Base-by-base conservation (phyloP, 2,797 vertebrate species). In the Monodelphis domestica region DNA sequence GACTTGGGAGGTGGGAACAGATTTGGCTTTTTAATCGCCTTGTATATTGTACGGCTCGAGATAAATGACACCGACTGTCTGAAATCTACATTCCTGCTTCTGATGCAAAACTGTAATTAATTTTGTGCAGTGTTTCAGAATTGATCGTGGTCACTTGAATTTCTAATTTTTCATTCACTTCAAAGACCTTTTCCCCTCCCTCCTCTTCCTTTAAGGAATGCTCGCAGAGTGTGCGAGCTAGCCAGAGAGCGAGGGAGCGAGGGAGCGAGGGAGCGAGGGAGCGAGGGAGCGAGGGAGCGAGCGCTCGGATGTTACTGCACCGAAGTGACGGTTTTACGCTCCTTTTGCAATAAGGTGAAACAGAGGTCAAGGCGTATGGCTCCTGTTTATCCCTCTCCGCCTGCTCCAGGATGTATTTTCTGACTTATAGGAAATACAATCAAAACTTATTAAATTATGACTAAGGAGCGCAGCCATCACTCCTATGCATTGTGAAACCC, bases 121-220 rank as follows among this genome's bases (percentile, higher is more conserved):
- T 99, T 99, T 99, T 99, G 99, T 99, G 99, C 99, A 99, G 98
- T 99, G 99, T 99, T 99, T 99, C 98, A 99, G 99, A 99, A 99
- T 99, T 99, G 99, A 99, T 99, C 98, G 98, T 98, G 99, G 99
- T 99, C 99, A 99, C 99, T 99, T 98, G 98, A 98, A 98, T 98
- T 98, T 98, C 98, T 99, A 98, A 99, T 99, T 99, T 99, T 99
- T 99, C 98, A 99, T 98, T 98, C 97, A 98, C 98, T 99, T 99
- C 98, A 98, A 98, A 98, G 98, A 95, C 98, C 94, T 97, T 91
- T 94, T 94, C 92, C 12, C 3, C 54, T 50, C 70, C 63, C 50
- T 84, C 90, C 59, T 90, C 70, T 90, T 94, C 55, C 95, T 93
- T 96, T 95, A 87, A 98, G 97, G 97, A 97, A 97, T 97, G 97